Evolutionary conservation across 2,797 vertebrate genomes (phyloP).

Genomic region (Squalus acanthias): DNA sequence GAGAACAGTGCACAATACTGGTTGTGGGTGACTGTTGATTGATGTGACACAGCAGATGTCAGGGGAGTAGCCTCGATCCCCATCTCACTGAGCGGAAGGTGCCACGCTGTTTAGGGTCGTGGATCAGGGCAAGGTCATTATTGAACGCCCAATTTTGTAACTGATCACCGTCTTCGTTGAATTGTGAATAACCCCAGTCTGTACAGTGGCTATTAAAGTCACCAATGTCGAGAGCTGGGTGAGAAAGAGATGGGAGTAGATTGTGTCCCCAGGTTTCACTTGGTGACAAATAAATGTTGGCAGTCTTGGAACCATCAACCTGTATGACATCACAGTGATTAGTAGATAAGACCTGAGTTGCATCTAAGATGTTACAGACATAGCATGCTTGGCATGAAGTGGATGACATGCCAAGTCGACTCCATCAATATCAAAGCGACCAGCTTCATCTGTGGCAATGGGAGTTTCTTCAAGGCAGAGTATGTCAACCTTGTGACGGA

Average conservation of each 20-base stretch:
- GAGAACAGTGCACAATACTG: background rate
- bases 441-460: background rate
- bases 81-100: background rate
- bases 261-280: background rate
- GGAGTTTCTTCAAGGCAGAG: background rate
- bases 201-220: background rate
- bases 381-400: background rate
- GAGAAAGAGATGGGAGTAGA: background rate
- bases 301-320: background rate
- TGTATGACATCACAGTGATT: background rate
- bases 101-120: background rate
- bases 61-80: background rate
- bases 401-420: background rate
- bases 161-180: background rate
- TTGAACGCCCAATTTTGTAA: background rate
- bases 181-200: background rate
- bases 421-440: background rate
- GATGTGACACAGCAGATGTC: background rate
- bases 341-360: background rate
- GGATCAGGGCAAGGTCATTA: background rate
- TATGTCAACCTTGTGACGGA: background rate
- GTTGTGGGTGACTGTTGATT: background rate
- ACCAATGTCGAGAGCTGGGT: background rate
- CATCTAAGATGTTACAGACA: background rate
- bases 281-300: background rate